Percentiles rank a stretch among this genome's conserved stretches.
phyloP scores from a whole-genome alignment of 2,888 invertebrate species.

The Alentia gelatinosa region DNA sequence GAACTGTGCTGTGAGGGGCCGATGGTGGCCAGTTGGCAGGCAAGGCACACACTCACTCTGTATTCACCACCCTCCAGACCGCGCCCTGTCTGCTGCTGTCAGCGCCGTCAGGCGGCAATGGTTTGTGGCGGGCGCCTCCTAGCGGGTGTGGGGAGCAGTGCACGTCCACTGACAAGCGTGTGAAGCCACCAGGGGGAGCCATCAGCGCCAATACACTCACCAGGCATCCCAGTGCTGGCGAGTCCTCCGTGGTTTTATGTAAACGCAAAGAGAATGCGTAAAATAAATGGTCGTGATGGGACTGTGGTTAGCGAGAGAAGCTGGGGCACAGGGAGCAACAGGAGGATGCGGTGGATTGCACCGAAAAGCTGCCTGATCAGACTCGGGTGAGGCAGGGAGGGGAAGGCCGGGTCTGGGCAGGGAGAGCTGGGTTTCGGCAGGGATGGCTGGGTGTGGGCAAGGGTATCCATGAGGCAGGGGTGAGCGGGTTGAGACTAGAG shows the following conservation, averaged over 20 bases:
- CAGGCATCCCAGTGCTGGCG: background rate
- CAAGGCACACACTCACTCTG: background rate
- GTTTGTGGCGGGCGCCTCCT: slow-evolving; percentile 10
- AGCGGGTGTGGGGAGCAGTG: background rate
- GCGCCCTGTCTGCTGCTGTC: background rate
- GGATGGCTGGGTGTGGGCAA: background rate
- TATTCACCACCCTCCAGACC: background rate
- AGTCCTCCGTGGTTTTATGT: background rate
- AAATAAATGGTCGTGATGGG: background rate
- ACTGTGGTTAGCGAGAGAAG: background rate
- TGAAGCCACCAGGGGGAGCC: slow-evolving; percentile 12
- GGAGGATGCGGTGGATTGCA: background rate
- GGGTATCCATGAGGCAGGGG: no score
- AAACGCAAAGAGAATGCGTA: background rate
- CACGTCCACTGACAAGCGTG: background rate
- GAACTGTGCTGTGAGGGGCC: no score
- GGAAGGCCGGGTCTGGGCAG: background rate
- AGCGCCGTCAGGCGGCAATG: background rate
- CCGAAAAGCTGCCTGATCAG: background rate
- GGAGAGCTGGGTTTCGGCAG: background rate
- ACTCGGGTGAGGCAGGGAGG: background rate
- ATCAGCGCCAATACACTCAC: background rate
- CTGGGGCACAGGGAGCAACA: background rate
- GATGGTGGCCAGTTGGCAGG: no score
- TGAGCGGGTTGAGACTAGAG: no score